These are phyloP conservation scores for Bubalus kerabau DNA, from an alignment of 2,113 vertebrate genomes.

Conservation along the genomic window DNA sequence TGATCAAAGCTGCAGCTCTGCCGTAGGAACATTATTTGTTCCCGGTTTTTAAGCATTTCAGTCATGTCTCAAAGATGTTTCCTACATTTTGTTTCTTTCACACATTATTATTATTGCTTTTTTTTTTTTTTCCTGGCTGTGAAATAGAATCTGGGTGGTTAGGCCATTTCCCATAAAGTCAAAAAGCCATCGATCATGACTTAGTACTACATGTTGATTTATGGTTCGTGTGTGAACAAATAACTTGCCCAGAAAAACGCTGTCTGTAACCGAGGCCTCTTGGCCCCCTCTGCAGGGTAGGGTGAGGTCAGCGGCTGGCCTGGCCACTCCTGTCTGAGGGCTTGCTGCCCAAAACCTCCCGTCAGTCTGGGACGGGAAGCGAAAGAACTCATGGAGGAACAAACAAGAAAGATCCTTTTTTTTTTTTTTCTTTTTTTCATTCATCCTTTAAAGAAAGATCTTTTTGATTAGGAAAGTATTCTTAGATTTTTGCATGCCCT, in stretches of 20 bases:
- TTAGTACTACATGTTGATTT: constrained; percentile 50
- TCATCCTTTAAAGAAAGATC: background rate
- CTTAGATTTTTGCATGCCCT: background rate
- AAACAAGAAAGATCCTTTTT: background rate
- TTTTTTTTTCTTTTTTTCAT: background rate
- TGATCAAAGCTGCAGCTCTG: background rate
- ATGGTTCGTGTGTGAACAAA: constrained; percentile 65
- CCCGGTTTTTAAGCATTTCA: background rate
- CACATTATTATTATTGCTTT: background rate
- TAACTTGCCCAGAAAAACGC: constrained; percentile 52
- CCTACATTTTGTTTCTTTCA: constrained; percentile 25
- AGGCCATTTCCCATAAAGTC: constrained; percentile 66
- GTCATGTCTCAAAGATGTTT: background rate
- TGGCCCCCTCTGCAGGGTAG: constrained; percentile 50
- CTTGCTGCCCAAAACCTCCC: constrained; percentile 43
- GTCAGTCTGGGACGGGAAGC: constrained; percentile 56
- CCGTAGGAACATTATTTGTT: background rate
- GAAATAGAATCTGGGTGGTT: constrained; percentile 59
- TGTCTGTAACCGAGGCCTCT: background rate
- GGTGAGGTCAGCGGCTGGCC: constrained; percentile 64
- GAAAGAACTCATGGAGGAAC: background rate
- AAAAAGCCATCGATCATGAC: background rate
- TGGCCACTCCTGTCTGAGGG: constrained; percentile 67
- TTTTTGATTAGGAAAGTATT: constrained; percentile 46
- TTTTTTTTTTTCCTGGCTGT: background rate